These are phyloP conservation scores for Tenthredo mesomela DNA, from an alignment of 2,888 invertebrate genomes.

Conservation along the genomic window DNA sequence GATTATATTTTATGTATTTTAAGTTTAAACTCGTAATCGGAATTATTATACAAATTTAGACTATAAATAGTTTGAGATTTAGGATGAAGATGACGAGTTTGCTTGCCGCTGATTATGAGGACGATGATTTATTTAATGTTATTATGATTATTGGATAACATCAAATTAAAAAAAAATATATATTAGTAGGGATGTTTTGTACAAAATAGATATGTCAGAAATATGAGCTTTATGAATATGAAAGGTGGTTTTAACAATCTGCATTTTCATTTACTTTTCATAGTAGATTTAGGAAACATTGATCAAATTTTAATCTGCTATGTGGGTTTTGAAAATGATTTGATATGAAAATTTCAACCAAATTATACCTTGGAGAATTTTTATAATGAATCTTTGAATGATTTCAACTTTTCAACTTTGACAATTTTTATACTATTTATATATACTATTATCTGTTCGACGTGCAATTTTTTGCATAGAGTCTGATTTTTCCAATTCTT, in stretches of 20 bases:
- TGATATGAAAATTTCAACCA: neutral
- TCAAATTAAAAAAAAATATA: no score
- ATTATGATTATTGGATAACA: neutral
- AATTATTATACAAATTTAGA: neutral
- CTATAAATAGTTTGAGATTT: neutral
- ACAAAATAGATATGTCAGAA: conserved; percentile 36
- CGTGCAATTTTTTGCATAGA: conserved; percentile 18
- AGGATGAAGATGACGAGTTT: neutral
- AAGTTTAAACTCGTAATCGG: neutral
- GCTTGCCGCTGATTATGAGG: neutral
- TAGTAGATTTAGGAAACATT: conserved; percentile 6
- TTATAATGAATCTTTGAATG: conserved; percentile 9
- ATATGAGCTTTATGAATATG: conserved; percentile 39
- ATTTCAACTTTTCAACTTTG: conserved; percentile 16
- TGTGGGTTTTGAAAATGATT: neutral
- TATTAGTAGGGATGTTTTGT: conserved; percentile 14
- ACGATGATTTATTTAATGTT: neutral
- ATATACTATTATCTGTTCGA: conserved; percentile 16
- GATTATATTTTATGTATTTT: neutral
- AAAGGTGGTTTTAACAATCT: conserved; percentile 14
- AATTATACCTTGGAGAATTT: neutral
- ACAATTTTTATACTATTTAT: conserved; percentile 42
- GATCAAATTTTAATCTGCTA: neutral
- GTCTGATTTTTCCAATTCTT: neutral
- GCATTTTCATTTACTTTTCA: neutral